Evolutionary conservation across 2,888 invertebrate species (phyloP), one percentile per base, ranked within the genome.

Genomic region (Lasioglossum villosulum): DNA sequence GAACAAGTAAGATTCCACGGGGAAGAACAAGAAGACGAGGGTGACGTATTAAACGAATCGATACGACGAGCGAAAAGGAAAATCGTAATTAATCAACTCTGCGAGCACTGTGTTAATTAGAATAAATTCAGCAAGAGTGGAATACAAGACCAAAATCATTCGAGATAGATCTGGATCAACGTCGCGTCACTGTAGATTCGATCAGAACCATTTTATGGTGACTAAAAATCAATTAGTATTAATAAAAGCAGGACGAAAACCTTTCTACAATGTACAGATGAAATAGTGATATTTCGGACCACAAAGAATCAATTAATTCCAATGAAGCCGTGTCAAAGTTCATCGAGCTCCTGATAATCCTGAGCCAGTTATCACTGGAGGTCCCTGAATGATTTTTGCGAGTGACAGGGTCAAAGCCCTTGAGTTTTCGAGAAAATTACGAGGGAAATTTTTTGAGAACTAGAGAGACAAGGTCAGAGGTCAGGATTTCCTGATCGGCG

Each of bases 401-500:
- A 14, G 71, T 4, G 45, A 4, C 30, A 45, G 45, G 71, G 71
- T 39, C 14, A 4, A 39, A 71, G 4, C n/a, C 5, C 6, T 27
- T 16, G n/a, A 6, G 12, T 10, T 30, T 27, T 6, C 27, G 6
- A 30, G 12, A 16, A 42, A 27, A 63, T 63, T 30, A 5, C 30
- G 8, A 66, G 30, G 19, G 8, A 79, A 86, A 75, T 48, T 77
- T 79, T 82, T 75, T 63, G 70, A 82, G 76, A 48, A 19, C 6
- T 0, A 23, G 48, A 52, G 30, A 75, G 74, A 71, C 52, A 59
- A 66, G 82, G 72, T 68, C 74, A 73, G 82, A 89, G 89, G 80
- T 86, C 83, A 70, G 27, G 8, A 30, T 70, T 74, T 34, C 14
- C 12, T 14, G 77, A 72, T 75, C 37, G 2, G 14, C 19, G 63